Conservation (phyloP, 2,888 invertebrate genomes). For the Coenonympha arcania region DNA sequence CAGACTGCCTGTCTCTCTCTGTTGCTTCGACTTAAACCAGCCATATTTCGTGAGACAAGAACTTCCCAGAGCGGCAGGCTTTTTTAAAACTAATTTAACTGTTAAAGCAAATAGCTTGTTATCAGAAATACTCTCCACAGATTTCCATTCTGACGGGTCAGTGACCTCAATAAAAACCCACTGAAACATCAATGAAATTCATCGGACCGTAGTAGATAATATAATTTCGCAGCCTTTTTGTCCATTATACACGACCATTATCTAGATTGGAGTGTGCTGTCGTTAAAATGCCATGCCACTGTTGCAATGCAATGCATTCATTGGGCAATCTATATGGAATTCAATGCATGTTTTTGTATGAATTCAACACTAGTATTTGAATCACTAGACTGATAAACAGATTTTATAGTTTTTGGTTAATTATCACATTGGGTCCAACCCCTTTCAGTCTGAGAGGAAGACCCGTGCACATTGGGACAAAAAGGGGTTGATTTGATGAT, state of each 20-base stretch:
- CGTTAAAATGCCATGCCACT: neutral
- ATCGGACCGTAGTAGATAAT: conserved; percentile 3
- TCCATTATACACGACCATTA: conserved; percentile 5
- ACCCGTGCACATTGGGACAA: too few relatives aligned
- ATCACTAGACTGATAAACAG: neutral
- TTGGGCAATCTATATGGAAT: neutral
- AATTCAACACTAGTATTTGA: neutral
- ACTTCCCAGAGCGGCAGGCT: too few relatives aligned
- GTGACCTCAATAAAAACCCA: conserved; percentile 1
- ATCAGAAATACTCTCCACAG: neutral
- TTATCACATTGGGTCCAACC: too few relatives aligned
- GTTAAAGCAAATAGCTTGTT: neutral
- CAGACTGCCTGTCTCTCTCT: too few relatives aligned
- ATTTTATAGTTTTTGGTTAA: too few relatives aligned
- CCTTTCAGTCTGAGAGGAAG: too few relatives aligned
- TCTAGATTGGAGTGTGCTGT: neutral
- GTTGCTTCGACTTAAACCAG: too few relatives aligned
- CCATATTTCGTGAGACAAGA: too few relatives aligned
- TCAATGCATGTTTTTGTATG: neutral
- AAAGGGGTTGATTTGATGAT: too few relatives aligned
- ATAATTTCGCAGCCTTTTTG: conserved; percentile 7
- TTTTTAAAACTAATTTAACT: neutral
- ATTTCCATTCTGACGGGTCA: conserved; percentile 1
- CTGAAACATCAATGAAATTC: conserved; percentile 3
- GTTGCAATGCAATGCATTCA: neutral